These are phyloP conservation scores for Leptinotarsa lineolata DNA, from an alignment of 1,140 invertebrate species.

Conservation along the genomic window DNA sequence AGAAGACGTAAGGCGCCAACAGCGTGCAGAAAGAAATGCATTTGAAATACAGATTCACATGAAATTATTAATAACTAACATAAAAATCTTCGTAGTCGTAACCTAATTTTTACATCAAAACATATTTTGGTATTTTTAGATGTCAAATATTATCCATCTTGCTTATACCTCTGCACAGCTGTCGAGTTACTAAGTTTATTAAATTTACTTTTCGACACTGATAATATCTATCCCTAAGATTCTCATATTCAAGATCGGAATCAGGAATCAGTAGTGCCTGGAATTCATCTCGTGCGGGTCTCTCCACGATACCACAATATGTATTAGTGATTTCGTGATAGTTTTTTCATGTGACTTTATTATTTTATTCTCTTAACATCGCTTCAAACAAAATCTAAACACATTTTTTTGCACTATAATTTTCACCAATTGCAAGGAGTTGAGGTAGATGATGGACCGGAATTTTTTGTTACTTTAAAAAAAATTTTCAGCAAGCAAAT, in stretches of 20 bases:
- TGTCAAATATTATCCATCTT: constrained; percentile 53
- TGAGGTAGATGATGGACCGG: neutral
- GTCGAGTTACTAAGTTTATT: constrained; percentile 31
- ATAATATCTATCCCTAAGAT: constrained; percentile 33
- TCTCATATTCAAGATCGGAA: constrained; percentile 32
- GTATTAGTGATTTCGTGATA: constrained; percentile 8
- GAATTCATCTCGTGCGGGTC: constrained; percentile 29
- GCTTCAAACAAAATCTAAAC: constrained; percentile 17
- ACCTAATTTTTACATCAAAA: constrained; percentile 49
- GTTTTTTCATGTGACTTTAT: constrained; percentile 11
- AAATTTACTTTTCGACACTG: constrained; percentile 40
- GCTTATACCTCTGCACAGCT: constrained; percentile 36
- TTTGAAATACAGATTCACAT: neutral
- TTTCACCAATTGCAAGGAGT: neutral
- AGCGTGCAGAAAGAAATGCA: constrained; percentile 12
- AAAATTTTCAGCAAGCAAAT: neutral
- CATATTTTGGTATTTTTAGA: constrained; percentile 55
- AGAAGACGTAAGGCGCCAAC: neutral
- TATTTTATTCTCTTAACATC: neutral
- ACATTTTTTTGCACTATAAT: constrained; percentile 14
- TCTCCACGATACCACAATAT: constrained; percentile 1
- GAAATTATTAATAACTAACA: constrained; percentile 37
- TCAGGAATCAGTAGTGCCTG: constrained; percentile 37
- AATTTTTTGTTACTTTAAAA: neutral
- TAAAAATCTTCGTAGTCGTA: constrained; percentile 37